These are phyloP conservation scores for Tinea semifulvella DNA, from an alignment of 2,888 invertebrate genomes.

Conservation along the genomic window DNA sequence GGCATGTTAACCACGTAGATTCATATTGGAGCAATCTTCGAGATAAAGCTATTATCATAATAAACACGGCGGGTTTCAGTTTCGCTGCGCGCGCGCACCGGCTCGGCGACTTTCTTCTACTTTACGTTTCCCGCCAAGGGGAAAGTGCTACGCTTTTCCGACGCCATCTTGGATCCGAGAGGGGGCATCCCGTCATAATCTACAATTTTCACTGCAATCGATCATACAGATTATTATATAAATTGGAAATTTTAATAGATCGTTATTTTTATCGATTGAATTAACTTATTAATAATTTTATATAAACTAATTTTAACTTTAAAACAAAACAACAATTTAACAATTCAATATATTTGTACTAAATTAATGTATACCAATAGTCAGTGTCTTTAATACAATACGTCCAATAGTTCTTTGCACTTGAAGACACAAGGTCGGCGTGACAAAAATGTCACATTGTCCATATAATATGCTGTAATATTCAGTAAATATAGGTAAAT, in stretches of 20 bases:
- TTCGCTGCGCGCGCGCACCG: conserved; percentile 35
- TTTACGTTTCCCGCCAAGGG: conserved; percentile 63
- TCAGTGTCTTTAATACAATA: no score
- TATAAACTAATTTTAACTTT: no score
- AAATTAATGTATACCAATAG: not conserved
- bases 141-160: conserved; percentile 64
- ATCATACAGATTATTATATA: conserved; percentile 7
- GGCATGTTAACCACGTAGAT: no score
- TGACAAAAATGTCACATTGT: conserved; percentile 7
- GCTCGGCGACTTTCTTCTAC: conserved; percentile 56
- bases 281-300: no score
- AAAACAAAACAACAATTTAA: no score
- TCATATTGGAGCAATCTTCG: no score
- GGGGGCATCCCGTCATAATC: conserved; percentile 8
- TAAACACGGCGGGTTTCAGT: conserved; percentile 44
- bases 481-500: no score
- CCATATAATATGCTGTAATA: not conserved
- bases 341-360: no score
- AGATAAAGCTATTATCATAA: conserved; percentile 4
- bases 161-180: conserved; percentile 47
- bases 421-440: not conserved
- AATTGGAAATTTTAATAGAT: no score
- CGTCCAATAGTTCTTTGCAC: not conserved
- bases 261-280: no score
- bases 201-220: conserved; percentile 1